These are phyloP conservation scores for Drosophila tanythrix DNA, from an alignment of 2,888 invertebrate species.

Conservation along the genomic window DNA sequence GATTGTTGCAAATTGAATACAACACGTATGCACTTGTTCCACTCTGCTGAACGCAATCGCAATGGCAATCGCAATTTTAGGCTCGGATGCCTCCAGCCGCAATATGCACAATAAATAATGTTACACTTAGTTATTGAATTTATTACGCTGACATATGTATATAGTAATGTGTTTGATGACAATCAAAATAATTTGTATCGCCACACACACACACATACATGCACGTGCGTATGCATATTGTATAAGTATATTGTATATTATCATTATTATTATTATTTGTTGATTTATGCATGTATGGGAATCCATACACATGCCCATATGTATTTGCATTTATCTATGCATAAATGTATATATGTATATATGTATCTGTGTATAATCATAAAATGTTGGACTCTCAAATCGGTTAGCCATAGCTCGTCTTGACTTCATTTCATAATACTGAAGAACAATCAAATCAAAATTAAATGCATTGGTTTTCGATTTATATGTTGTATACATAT, in stretches of 20 bases:
- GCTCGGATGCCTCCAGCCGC: slow-evolving; percentile 7
- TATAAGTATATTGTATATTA: slow-evolving; percentile 23
- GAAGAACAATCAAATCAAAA: slow-evolving; percentile 17
- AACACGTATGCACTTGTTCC: slow-evolving; percentile 2
- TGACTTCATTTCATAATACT: slow-evolving; percentile 8
- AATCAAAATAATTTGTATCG: slow-evolving; percentile 67
- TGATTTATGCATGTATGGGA: neutral
- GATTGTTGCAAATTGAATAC: neutral
- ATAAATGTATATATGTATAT: slow-evolving; percentile 17
- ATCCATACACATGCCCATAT: neutral
- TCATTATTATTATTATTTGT: slow-evolving; percentile 8
- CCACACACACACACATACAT: slow-evolving; percentile 17
- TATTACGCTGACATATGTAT: slow-evolving; percentile 56
- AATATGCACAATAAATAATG: slow-evolving; percentile 1
- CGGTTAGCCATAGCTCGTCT: slow-evolving; percentile 12
- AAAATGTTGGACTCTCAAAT: slow-evolving; percentile 25
- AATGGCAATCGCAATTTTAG: slow-evolving; percentile 24
- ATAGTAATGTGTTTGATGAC: slow-evolving; percentile 53
- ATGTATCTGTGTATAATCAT: slow-evolving; percentile 34
- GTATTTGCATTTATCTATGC: slow-evolving; percentile 23
- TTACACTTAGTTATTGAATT: slow-evolving; percentile 66
- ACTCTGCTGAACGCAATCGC: slow-evolving; percentile 7
- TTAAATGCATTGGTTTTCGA: slow-evolving; percentile 64
- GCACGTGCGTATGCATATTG: slow-evolving; percentile 26
- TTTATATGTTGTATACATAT: slow-evolving; percentile 2